Evolutionary conservation across 2,888 invertebrate genomes (phyloP).

Genomic region (Horisme vitalbata): DNA sequence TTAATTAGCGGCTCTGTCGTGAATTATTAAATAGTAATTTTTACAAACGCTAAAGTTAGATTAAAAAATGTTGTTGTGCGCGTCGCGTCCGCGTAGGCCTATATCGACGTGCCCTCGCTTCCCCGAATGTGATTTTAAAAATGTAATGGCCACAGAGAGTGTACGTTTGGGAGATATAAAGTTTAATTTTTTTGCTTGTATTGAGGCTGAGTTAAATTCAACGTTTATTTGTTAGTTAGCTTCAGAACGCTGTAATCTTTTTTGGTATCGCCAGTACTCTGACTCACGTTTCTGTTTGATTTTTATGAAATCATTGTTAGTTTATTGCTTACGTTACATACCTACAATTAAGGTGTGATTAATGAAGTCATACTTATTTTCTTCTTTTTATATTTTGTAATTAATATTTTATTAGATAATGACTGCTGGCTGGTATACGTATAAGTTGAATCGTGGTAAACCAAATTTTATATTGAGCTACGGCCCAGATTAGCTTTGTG

Average conservation of each 20-base stretch:
- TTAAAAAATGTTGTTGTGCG: constrained; percentile 75
- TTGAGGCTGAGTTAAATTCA: constrained; percentile 59
- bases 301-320: constrained; percentile 54
- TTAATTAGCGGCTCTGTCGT: constrained; percentile 77
- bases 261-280: constrained; percentile 33
- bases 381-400: neutral
- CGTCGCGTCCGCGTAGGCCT: constrained; percentile 70
- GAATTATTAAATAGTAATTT: constrained; percentile 83
- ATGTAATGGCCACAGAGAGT: constrained; percentile 69
- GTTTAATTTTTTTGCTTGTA: constrained; percentile 70
- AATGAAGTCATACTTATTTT: constrained; percentile 35
- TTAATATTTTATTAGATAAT: no score
- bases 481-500: no score
- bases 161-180: constrained; percentile 72
- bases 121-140: constrained; percentile 75
- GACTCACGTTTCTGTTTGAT: constrained; percentile 58
- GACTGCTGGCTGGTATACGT: no score
- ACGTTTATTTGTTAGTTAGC: constrained; percentile 68
- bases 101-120: constrained; percentile 56
- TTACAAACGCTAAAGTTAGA: constrained; percentile 83
- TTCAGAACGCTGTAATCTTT: constrained; percentile 38
- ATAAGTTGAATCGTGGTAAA: no score
- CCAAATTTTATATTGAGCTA: no score
- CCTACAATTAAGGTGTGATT: neutral
- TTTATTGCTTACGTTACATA: constrained; percentile 1